Conservation (phyloP, 2,888 invertebrate genomes). For the Apotomis betuletana region DNA sequence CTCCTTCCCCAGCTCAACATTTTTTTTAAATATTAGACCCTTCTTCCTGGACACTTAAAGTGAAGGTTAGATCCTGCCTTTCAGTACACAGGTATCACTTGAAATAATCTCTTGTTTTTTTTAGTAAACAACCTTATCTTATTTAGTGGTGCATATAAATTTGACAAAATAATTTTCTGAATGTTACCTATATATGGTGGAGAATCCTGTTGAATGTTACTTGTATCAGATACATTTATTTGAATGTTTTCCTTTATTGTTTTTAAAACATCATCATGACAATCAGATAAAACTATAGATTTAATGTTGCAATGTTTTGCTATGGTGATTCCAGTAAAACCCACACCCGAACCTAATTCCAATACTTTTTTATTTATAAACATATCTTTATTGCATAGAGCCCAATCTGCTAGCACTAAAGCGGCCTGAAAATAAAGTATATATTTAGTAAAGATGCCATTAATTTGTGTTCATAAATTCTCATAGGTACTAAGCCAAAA, state of each 20-base stretch:
- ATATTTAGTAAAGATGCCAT: neutral
- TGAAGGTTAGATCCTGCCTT: no score
- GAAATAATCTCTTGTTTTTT: no score
- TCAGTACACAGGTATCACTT: no score
- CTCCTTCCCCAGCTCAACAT: no score
- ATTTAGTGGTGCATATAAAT: neutral
- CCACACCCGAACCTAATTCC: constrained; percentile 91
- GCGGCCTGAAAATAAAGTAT: constrained; percentile 83
- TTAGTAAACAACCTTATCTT: no score
- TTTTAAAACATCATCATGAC: constrained; percentile 86
- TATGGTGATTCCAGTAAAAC: constrained; percentile 87
- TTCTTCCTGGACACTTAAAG: no score
- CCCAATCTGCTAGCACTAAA: constrained; percentile 88
- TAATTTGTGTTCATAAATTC: no score
- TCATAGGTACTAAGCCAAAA: no score
- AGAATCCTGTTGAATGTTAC: neutral
- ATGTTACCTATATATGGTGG: constrained; percentile 20
- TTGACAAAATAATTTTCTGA: neutral
- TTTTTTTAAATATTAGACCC: no score
- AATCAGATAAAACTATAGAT: constrained; percentile 86
- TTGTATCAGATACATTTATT: constrained; percentile 78
- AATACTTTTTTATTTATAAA: constrained; percentile 84
- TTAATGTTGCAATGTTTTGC: constrained; percentile 81
- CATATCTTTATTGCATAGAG: constrained; percentile 78
- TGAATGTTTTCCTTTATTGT: constrained; percentile 85